Conservation (phyloP, 2,797 vertebrate genomes). For the Cuculus canorus region DNA sequence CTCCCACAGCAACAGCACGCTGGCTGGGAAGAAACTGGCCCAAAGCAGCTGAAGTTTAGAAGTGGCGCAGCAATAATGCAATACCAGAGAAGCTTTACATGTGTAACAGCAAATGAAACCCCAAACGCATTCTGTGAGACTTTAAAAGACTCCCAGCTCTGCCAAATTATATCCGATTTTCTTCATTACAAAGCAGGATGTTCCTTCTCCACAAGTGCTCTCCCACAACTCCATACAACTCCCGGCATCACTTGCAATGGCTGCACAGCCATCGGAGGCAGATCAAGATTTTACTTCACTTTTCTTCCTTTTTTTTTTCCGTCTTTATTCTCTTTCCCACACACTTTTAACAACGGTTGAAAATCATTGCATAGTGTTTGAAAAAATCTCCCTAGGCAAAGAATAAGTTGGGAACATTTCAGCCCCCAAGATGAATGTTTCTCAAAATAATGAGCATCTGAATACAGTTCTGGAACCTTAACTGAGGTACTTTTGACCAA, state of each 20-base stretch:
- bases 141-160: background rate
- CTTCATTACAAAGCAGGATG: background rate
- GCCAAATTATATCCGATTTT: background rate
- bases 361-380: background rate
- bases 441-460: conserved; percentile 28
- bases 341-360: background rate
- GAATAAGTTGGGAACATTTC: conserved; percentile 15
- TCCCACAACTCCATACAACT: background rate
- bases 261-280: background rate
- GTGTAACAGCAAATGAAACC: background rate
- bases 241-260: background rate
- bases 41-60: background rate
- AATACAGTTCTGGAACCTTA: conserved; percentile 29
- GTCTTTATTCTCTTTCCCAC: background rate
- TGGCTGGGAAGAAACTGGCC: background rate
- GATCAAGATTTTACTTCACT: background rate
- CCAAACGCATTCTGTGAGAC: background rate
- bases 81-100: background rate
- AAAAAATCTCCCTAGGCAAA: conserved; percentile 29
- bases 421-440: conserved; percentile 1
- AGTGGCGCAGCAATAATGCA: background rate
- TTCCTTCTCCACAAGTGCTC: background rate
- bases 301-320: background rate
- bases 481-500: background rate
- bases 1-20: background rate